Percentiles rank a stretch among this genome's conserved stretches.
phyloP scores from a whole-genome alignment of 2,888 invertebrate genomes.

The Seira sanloemensis region DNA sequence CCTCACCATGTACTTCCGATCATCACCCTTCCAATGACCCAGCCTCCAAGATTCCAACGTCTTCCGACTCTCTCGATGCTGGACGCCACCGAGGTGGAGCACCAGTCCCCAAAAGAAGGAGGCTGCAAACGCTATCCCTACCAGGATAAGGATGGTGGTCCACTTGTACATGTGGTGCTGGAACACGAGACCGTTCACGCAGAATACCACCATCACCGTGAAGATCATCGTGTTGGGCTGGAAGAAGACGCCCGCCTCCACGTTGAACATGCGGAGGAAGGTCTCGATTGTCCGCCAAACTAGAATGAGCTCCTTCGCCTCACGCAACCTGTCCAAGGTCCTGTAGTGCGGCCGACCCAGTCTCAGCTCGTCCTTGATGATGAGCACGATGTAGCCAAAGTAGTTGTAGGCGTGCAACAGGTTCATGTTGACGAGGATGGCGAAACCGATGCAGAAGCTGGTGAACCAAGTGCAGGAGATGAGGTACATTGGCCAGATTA shows the following conservation, averaged over 20 bases:
- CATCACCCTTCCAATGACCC: neutral
- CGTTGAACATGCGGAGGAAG: neutral
- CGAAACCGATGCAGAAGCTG: neutral
- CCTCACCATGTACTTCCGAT: neutral
- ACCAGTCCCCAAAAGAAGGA: neutral
- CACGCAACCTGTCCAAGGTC: neutral
- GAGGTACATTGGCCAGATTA: conserved; percentile 13
- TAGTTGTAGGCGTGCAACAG: neutral
- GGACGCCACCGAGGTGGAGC: neutral
- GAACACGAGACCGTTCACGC: conserved; percentile 7
- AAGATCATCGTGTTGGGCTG: conserved; percentile 22
- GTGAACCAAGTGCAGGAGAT: conserved; percentile 14
- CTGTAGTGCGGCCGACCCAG: conserved; percentile 10
- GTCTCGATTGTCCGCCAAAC: conserved; percentile 23
- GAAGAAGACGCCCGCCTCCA: neutral
- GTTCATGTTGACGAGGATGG: neutral
- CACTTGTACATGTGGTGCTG: neutral
- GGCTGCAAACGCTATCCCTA: neutral
- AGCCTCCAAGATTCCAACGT: neutral
- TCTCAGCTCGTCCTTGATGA: conserved; percentile 4
- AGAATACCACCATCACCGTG: neutral
- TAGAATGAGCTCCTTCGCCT: neutral
- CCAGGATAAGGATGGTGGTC: neutral
- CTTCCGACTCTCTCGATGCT: neutral
- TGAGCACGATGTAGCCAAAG: neutral